phyloP scores from a whole-genome alignment of 1,140 invertebrate genomes.

The Phortica variegata region DNA sequence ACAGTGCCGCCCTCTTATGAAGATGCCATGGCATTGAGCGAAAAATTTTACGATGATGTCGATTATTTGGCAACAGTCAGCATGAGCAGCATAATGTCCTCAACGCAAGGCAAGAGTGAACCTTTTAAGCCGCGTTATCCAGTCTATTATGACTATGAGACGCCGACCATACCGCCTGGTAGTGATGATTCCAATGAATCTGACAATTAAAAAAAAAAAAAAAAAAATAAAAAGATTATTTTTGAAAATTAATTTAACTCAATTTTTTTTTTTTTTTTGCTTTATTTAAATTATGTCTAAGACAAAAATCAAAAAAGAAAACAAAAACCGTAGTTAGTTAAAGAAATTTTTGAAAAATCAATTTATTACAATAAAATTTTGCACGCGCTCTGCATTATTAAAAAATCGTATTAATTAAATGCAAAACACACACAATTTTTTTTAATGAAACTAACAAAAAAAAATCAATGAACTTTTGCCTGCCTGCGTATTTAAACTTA shows the following conservation, averaged over 20 bases:
- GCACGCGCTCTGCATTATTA: too few relatives aligned
- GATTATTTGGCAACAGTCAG: conserved; percentile 52
- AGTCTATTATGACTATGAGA: conserved; percentile 56
- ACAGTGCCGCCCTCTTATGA: conserved; percentile 53
- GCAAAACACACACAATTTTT: too few relatives aligned
- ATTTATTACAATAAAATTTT: too few relatives aligned
- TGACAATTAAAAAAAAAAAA: conserved; percentile 37
- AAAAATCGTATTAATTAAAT: too few relatives aligned
- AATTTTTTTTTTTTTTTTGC: background rate
- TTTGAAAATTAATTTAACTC: background rate
- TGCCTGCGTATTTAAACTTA: too few relatives aligned
- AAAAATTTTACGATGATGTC: conserved; percentile 52
- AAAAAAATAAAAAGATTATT: conserved; percentile 11
- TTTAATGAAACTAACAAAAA: too few relatives aligned
- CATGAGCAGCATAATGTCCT: conserved; percentile 52
- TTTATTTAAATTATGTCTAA: conserved; percentile 5
- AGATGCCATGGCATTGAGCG: conserved; percentile 54
- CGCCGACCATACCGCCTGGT: conserved; percentile 56
- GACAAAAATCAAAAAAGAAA: too few relatives aligned
- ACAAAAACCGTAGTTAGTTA: too few relatives aligned
- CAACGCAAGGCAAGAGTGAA: conserved; percentile 42
- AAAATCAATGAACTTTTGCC: too few relatives aligned
- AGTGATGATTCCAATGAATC: conserved; percentile 56
- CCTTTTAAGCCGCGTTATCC: conserved; percentile 55
- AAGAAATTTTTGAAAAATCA: too few relatives aligned